Conservation (phyloP, 1,140 invertebrate genomes). For the Drosophila repleta region DNA sequence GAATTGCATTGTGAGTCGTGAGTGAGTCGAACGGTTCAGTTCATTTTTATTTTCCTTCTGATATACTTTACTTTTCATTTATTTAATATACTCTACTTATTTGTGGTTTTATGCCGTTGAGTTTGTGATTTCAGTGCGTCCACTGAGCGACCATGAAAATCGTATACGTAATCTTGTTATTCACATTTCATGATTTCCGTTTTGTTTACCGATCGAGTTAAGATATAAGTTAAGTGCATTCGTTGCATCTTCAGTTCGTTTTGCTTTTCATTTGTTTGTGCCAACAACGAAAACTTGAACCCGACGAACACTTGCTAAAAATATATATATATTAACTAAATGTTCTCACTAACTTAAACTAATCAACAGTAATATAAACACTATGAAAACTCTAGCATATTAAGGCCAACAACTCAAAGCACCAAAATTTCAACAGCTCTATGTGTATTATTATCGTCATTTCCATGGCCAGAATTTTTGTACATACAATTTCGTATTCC, state of each 20-base stretch:
- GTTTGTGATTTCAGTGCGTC: slow-evolving; percentile 69
- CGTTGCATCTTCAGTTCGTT: slow-evolving; percentile 38
- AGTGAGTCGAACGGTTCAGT: slow-evolving; percentile 84
- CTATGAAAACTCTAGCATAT: slow-evolving; percentile 35
- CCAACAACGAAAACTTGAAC: slow-evolving; percentile 79
- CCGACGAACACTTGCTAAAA: slow-evolving; percentile 83
- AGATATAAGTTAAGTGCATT: slow-evolving; percentile 22
- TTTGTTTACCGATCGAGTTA: slow-evolving; percentile 27
- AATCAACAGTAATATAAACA: slow-evolving; percentile 49
- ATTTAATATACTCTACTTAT: slow-evolving; percentile 37
- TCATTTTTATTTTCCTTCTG: slow-evolving; percentile 80
- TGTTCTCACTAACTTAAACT: slow-evolving; percentile 45
- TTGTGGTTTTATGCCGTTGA: slow-evolving; percentile 40
- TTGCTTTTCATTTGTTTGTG: slow-evolving; percentile 69
- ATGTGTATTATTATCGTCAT: slow-evolving; percentile 26
- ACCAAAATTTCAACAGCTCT: slow-evolving; percentile 42
- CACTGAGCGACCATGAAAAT: slow-evolving; percentile 43
- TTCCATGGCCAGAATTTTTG: slow-evolving; percentile 70
- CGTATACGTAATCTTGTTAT: slow-evolving; percentile 30
- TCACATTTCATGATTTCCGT: slow-evolving; percentile 39
- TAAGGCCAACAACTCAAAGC: slow-evolving; percentile 22
- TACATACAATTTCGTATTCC: slow-evolving; percentile 48
- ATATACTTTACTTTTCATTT: slow-evolving; percentile 36
- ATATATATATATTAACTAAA: slow-evolving; percentile 57
- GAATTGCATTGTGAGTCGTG: slow-evolving; percentile 92